Evolutionary conservation across 1,140 invertebrate species (phyloP).

Genomic region (Drosophila erecta): DNA sequence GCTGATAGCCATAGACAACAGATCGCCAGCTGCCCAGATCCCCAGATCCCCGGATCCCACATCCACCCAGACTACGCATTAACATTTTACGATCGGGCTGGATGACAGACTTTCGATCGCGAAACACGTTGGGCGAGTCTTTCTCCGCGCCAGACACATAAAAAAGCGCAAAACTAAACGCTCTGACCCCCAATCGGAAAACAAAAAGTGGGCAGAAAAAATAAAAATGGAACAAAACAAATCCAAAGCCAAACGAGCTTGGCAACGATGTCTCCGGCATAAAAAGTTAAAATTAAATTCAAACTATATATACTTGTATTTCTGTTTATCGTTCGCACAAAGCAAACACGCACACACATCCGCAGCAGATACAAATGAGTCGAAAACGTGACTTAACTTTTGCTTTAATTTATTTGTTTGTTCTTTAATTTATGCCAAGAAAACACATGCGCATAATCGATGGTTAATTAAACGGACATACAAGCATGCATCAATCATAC

Average conservation of each 20-base stretch:
- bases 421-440: constrained; percentile 57
- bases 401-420: constrained; percentile 47
- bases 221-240: constrained; percentile 30
- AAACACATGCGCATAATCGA: constrained; percentile 40
- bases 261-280: constrained; percentile 45
- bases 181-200: constrained; percentile 50
- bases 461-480: constrained; percentile 15
- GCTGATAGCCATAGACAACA: constrained; percentile 31
- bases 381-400: constrained; percentile 74
- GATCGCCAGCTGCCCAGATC: not conserved
- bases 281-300: constrained; percentile 38
- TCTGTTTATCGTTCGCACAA: constrained; percentile 31
- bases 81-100: constrained; percentile 32
- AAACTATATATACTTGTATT: constrained; percentile 16
- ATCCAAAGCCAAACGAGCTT: constrained; percentile 37
- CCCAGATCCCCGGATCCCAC: not conserved
- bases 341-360: constrained; percentile 1
- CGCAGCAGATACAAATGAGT: constrained; percentile 48
- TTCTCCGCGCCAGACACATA: constrained; percentile 17
- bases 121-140: constrained; percentile 44
- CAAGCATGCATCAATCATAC: too few species aligned
- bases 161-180: constrained; percentile 40
- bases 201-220: constrained; percentile 1
- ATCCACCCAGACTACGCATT: constrained; percentile 30
- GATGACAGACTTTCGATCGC: constrained; percentile 49